A percentile compares a stretch with the other conserved stretches of the same genome.
These are phyloP conservation scores for Saturnia pavonia DNA, from an alignment of 2,888 invertebrate genomes.

Conservation along the genomic window DNA sequence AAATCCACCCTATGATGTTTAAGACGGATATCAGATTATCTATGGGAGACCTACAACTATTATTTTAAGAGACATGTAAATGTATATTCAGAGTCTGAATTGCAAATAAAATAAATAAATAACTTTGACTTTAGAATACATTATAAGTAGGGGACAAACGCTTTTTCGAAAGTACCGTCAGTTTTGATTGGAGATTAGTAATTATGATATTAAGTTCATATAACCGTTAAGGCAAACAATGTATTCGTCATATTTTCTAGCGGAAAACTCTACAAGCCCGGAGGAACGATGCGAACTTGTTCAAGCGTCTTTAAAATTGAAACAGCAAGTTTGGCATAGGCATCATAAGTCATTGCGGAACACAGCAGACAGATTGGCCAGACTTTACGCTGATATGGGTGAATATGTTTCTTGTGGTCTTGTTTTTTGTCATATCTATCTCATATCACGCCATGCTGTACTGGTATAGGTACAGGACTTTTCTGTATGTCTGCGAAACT, in stretches of 20 bases:
- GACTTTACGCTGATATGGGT: slow-evolving; percentile 64
- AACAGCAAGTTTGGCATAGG: slow-evolving; percentile 64
- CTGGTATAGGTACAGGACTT: not conserved
- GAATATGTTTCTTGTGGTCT: slow-evolving; percentile 12
- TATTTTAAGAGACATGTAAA: no score
- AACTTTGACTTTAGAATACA: no score
- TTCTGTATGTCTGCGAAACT: not conserved
- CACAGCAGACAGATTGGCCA: slow-evolving; percentile 58
- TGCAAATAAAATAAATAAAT: no score
- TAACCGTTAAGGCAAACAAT: no score
- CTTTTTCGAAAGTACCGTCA: no score
- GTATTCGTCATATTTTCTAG: slow-evolving; percentile 35
- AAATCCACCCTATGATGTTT: no score
- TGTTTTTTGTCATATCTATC: not conserved
- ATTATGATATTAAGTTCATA: no score
- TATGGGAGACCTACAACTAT: no score
- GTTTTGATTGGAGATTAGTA: no score
- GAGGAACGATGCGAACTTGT: slow-evolving; percentile 51
- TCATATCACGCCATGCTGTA: not conserved
- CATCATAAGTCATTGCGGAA: slow-evolving; percentile 58
- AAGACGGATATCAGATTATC: no score
- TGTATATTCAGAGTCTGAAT: no score
- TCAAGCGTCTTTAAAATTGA: slow-evolving; percentile 50
- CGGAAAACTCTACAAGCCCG: slow-evolving; percentile 41
- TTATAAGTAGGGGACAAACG: no score